Percentiles rank a stretch among this genome's conserved stretches.
Evolutionary conservation across 2,797 vertebrate species (phyloP).

Genomic region (Sebastes alutus): DNA sequence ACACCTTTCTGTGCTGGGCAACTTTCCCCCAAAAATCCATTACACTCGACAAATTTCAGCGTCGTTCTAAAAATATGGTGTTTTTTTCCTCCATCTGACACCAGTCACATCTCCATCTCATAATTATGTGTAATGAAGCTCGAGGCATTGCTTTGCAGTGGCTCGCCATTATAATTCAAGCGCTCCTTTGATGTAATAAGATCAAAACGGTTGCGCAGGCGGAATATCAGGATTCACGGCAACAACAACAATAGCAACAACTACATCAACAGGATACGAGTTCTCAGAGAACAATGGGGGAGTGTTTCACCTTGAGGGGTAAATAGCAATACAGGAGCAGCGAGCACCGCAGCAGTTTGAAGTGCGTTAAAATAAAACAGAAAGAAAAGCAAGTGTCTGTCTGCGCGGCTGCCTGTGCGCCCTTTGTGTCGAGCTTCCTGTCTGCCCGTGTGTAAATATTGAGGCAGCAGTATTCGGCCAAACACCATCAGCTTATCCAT

Average conservation of each 20-base stretch:
- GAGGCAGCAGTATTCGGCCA: slow-evolving; percentile 48
- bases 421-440: neutral
- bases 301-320: slow-evolving; percentile 64
- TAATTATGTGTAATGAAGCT: slow-evolving; percentile 68
- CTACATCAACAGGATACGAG: slow-evolving; percentile 55
- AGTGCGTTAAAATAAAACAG: slow-evolving; percentile 21
- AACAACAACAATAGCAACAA: slow-evolving; percentile 65
- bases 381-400: neutral
- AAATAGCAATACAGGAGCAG: slow-evolving; percentile 50
- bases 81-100: slow-evolving; percentile 46
- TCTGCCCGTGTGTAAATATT: slow-evolving; percentile 37
- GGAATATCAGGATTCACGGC: slow-evolving; percentile 44
- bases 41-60: slow-evolving; percentile 4
- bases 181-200: slow-evolving; percentile 67
- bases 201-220: slow-evolving; percentile 61
- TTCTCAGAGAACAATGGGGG: slow-evolving; percentile 56
- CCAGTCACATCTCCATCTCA: slow-evolving; percentile 48
- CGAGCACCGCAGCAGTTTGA: slow-evolving; percentile 16
- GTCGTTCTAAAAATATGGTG: slow-evolving; percentile 13
- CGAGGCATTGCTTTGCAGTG: slow-evolving; percentile 40
- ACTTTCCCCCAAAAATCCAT: slow-evolving; percentile 5
- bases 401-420: neutral
- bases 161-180: slow-evolving; percentile 52
- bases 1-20: neutral
- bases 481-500: slow-evolving; percentile 58